phyloP scores from a whole-genome alignment of 2,888 invertebrate genomes.

The Linyphia triangularis region DNA sequence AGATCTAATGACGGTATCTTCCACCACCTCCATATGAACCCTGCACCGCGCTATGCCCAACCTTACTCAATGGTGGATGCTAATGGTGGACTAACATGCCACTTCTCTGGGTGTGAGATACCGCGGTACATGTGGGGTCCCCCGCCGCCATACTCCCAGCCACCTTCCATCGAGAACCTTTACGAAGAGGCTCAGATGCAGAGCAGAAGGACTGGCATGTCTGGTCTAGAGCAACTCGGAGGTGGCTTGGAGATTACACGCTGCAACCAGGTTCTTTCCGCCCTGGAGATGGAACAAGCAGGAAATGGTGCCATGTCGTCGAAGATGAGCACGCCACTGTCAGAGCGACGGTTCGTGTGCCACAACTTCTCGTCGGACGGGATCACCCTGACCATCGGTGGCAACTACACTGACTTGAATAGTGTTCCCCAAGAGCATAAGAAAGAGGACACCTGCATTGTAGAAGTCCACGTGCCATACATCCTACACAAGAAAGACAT shows the following conservation, averaged over 20 bases:
- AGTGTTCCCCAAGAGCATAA: conserved; percentile 48
- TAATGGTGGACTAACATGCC: conserved; percentile 52
- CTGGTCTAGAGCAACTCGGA: conserved; percentile 6
- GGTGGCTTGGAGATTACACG: conserved; percentile 33
- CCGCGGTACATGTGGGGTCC: conserved; percentile 87
- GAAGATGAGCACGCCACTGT: conserved; percentile 75
- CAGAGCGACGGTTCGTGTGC: conserved; percentile 75
- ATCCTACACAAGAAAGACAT: conserved; percentile 71
- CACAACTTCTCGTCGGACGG: conserved; percentile 76
- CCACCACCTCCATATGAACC: conserved; percentile 75
- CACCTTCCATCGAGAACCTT: conserved; percentile 75
- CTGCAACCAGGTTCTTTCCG: conserved; percentile 51
- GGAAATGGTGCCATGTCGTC: conserved; percentile 68
- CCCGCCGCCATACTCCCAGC: conserved; percentile 87
- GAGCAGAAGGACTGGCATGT: conserved; percentile 3
- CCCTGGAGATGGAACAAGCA: conserved; percentile 47
- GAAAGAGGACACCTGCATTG: conserved; percentile 75
- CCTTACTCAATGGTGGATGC: conserved; percentile 58
- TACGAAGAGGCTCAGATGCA: conserved; percentile 25
- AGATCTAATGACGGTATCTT: conserved; percentile 76
- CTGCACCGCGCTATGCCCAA: conserved; percentile 60
- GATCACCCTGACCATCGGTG: conserved; percentile 74
- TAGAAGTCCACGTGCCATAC: conserved; percentile 76
- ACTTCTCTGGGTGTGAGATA: conserved; percentile 66
- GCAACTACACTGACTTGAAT: conserved; percentile 50